phyloP scores from a whole-genome alignment of 2,888 invertebrate genomes.

The Enchytraeus crypticus region DNA sequence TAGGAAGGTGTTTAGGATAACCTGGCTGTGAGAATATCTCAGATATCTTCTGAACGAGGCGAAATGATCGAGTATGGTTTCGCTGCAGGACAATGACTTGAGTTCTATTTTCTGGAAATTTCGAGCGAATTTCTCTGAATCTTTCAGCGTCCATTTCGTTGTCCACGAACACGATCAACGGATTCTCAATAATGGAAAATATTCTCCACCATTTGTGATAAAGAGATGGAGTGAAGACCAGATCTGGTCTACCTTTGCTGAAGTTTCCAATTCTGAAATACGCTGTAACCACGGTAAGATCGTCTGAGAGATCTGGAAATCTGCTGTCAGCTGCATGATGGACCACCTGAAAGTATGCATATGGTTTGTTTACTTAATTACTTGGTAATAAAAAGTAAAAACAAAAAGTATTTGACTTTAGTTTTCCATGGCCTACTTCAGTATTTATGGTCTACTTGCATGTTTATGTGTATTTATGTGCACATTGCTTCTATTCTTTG shows the following conservation, averaged over 20 bases:
- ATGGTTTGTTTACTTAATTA: too few relatives aligned
- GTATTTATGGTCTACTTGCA: too few relatives aligned
- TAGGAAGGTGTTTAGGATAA: slow-evolving; percentile 35
- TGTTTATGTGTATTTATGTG: too few relatives aligned
- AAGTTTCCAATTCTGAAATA: slow-evolving; percentile 21
- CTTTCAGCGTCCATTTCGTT: slow-evolving; percentile 23
- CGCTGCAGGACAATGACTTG: slow-evolving; percentile 25
- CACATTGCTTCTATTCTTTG: too few relatives aligned
- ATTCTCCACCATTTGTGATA: slow-evolving; percentile 36
- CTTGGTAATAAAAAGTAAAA: too few relatives aligned
- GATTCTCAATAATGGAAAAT: slow-evolving; percentile 32
- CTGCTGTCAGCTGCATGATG: too few relatives aligned
- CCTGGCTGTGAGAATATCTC: slow-evolving; percentile 30
- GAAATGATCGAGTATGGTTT: slow-evolving; percentile 32
- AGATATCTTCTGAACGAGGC: slow-evolving; percentile 26
- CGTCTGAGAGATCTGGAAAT: slow-evolving; percentile 2
- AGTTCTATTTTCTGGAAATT: slow-evolving; percentile 26
- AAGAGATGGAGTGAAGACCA: slow-evolving; percentile 20
- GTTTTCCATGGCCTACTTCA: too few relatives aligned
- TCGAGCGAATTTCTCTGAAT: slow-evolving; percentile 25
- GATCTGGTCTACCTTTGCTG: slow-evolving; percentile 15
- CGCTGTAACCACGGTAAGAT: slow-evolving; percentile 22
- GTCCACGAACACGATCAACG: slow-evolving; percentile 34
- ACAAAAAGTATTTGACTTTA: too few relatives aligned
- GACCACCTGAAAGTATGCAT: too few relatives aligned